Percentiles rank a stretch among this genome's conserved stretches.
Conservation (phyloP, 2,797 vertebrate genomes). For the Acanthiza pusilla region DNA sequence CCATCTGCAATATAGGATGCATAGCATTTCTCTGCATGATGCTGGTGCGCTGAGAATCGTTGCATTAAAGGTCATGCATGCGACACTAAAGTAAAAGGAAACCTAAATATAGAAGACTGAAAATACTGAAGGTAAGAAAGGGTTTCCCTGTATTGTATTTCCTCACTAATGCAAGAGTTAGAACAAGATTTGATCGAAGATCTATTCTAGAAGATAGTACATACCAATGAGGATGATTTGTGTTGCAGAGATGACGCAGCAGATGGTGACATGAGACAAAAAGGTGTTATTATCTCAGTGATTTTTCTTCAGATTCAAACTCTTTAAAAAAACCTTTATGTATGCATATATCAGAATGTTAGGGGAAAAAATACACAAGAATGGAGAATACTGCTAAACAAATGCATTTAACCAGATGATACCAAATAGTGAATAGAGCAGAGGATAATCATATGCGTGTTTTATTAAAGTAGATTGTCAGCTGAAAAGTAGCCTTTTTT, state of each 20-base stretch:
- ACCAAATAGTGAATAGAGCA: background rate
- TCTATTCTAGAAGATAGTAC: conserved; percentile 15
- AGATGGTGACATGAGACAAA: conserved; percentile 6
- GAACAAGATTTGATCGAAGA: background rate
- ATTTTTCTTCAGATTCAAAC: background rate
- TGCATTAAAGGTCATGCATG: background rate
- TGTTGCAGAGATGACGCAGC: background rate
- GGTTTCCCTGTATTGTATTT: background rate
- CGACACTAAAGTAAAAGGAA: background rate
- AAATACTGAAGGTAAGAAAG: background rate
- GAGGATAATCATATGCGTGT: fast-evolving
- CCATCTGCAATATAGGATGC: background rate
- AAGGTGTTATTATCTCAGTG: conserved; percentile 1
- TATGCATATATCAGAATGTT: background rate
- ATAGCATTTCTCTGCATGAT: background rate
- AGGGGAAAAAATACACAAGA: conserved; percentile 11
- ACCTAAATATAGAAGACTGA: background rate
- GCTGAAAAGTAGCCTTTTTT: background rate
- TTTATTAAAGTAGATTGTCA: background rate
- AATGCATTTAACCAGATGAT: background rate
- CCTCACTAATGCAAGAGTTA: background rate
- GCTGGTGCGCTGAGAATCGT: background rate
- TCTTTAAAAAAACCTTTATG: conserved; percentile 16
- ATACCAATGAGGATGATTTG: background rate
- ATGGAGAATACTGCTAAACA: background rate